A percentile compares a stretch with the other conserved stretches of the same genome.
These are phyloP conservation scores for Drosophila littoralis DNA, from an alignment of 1,140 invertebrate genomes.

Conservation along the genomic window DNA sequence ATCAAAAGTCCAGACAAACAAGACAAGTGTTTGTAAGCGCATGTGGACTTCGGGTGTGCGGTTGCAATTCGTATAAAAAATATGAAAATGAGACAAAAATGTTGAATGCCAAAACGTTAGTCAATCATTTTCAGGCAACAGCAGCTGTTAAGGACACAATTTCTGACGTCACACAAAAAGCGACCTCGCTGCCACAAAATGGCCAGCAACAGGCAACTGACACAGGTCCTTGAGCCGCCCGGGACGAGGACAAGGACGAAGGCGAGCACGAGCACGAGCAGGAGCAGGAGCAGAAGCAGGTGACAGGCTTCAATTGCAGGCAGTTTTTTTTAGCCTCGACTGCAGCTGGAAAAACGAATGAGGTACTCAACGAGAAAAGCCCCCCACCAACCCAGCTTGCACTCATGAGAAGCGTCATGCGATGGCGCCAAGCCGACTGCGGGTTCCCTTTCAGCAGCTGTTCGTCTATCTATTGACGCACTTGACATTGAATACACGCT, in stretches of 20 bases:
- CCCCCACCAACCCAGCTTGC: background rate
- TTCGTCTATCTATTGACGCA: constrained; percentile 31
- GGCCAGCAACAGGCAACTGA: constrained; percentile 27
- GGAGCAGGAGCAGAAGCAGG: background rate
- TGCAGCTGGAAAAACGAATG: constrained; percentile 10
- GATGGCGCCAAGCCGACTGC: constrained; percentile 23
- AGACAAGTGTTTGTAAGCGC: background rate
- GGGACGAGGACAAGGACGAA: constrained; percentile 10
- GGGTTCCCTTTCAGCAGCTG: background rate
- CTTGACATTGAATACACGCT: constrained; percentile 65
- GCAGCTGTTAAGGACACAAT: constrained; percentile 23
- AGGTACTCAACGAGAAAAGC: background rate
- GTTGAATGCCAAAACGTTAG: constrained; percentile 20
- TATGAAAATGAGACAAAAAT: background rate
- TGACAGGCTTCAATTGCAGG: background rate
- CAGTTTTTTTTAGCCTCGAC: constrained; percentile 1
- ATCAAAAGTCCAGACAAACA: background rate
- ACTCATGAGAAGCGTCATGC: constrained; percentile 8
- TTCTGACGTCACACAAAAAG: constrained; percentile 32
- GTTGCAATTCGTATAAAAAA: background rate
- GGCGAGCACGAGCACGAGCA: background rate
- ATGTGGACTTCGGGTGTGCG: background rate
- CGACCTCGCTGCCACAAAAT: constrained; percentile 12
- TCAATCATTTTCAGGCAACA: constrained; percentile 17
- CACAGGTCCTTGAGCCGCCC: constrained; percentile 23